Percentiles rank a stretch among this genome's conserved stretches.
These are phyloP conservation scores for Eulacestoma nigropectus DNA, from an alignment of 2,113 vertebrate species.

Conservation along the genomic window DNA sequence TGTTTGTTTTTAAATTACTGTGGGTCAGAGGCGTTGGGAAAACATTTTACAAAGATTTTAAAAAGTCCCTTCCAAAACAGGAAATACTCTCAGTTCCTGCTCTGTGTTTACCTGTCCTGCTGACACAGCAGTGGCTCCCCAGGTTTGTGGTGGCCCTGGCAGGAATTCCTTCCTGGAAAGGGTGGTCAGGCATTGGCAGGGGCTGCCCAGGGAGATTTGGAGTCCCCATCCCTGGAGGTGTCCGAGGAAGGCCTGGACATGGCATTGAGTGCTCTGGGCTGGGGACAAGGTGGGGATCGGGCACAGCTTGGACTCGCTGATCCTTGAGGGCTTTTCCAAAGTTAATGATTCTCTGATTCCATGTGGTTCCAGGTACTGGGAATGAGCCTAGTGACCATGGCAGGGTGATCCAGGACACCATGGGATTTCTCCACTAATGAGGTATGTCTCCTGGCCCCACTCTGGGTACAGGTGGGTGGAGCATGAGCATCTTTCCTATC, in stretches of 20 bases:
- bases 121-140: not conserved
- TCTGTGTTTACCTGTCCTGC: not conserved
- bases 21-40: not conserved
- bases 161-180: not conserved
- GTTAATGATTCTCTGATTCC: not conserved
- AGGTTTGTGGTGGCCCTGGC: not conserved
- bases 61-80: not conserved
- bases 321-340: not conserved
- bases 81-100: not conserved
- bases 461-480: rapidly evolving
- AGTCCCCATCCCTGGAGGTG: not conserved
- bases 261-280: not conserved
- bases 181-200: rapidly evolving
- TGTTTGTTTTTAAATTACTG: not conserved
- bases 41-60: not conserved
- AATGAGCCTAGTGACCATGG: not conserved
- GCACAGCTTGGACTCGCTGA: rapidly evolving
- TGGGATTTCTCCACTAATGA: not conserved
- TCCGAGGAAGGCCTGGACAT: rapidly evolving
- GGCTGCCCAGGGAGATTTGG: not conserved
- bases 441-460: not conserved
- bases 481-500: not conserved
- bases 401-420: not conserved
- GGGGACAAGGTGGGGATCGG: rapidly evolving
- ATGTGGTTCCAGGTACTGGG: not conserved